These are phyloP conservation scores for Ophion ventricosus DNA, from an alignment of 2,888 invertebrate species.

Conservation along the genomic window DNA sequence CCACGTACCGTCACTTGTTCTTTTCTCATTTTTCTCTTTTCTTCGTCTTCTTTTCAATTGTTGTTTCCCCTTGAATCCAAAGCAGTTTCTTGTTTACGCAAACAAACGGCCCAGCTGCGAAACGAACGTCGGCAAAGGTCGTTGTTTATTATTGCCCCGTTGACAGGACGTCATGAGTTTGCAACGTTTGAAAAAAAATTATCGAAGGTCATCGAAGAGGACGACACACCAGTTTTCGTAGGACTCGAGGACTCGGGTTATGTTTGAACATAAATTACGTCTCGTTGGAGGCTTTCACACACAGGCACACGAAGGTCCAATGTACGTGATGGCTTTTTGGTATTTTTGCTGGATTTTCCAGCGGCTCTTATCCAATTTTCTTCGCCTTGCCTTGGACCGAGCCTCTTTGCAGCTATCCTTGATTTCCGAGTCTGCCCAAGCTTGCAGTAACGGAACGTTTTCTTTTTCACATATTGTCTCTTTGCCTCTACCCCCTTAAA, in stretches of 20 bases:
- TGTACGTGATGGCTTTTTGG: slow-evolving; percentile 39
- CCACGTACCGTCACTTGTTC: slow-evolving; percentile 1
- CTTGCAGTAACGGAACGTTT: slow-evolving; percentile 45
- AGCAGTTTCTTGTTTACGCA: neutral
- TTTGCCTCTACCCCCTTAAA: slow-evolving; percentile 8
- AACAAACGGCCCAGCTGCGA: neutral
- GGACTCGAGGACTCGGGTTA: neutral
- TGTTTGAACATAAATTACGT: slow-evolving; percentile 4
- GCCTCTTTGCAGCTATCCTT: slow-evolving; percentile 65
- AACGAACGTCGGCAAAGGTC: too few relatives aligned
- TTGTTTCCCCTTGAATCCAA: slow-evolving; percentile 30
- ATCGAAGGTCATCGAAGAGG: too few relatives aligned
- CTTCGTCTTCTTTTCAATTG: slow-evolving; percentile 38
- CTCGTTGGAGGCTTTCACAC: neutral
- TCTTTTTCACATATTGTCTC: slow-evolving; percentile 53
- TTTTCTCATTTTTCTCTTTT: too few relatives aligned
- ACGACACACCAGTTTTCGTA: neutral
- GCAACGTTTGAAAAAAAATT: too few relatives aligned
- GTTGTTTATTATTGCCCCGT: neutral
- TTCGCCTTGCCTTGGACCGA: slow-evolving; percentile 62
- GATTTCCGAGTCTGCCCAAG: slow-evolving; percentile 68
- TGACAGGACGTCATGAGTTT: neutral
- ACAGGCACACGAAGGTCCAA: neutral
- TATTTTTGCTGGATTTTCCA: slow-evolving; percentile 63
- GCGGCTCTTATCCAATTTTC: slow-evolving; percentile 69